phyloP scores from a whole-genome alignment of 2,113 vertebrate genomes.

The Gnathonemus longibarbis region DNA sequence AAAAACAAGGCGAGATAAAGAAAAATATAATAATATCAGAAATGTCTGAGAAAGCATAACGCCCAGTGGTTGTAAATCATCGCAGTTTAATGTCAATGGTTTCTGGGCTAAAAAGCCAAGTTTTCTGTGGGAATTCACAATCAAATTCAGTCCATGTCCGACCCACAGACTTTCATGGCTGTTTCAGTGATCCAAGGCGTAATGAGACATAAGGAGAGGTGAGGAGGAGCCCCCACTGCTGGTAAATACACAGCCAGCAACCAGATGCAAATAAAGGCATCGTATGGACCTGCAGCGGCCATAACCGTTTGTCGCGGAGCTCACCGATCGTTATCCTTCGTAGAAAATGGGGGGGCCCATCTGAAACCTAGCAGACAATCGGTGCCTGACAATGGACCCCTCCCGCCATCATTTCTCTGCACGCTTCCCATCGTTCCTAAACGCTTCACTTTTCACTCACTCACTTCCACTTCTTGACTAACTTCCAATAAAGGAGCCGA shows the following conservation, averaged over 20 bases:
- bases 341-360: conserved; percentile 17
- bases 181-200: background rate
- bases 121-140: background rate
- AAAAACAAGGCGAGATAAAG: background rate
- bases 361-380: conserved; percentile 14
- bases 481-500: background rate
- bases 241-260: conserved; percentile 23
- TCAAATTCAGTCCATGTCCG: background rate
- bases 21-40: background rate
- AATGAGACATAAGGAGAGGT: conserved; percentile 17
- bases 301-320: conserved; percentile 21
- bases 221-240: background rate
- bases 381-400: conserved; percentile 2
- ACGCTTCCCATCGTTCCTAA: background rate
- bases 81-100: background rate
- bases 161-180: background rate
- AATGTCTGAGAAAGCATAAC: background rate
- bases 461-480: background rate
- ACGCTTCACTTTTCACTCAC: background rate
- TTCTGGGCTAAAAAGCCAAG: background rate
- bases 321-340: conserved; percentile 3
- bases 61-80: background rate
- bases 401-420: background rate
- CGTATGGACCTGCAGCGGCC: conserved; percentile 13
- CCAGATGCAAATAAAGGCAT: conserved; percentile 25